These are phyloP conservation scores for Bucorvus abyssinicus DNA, from an alignment of 2,797 vertebrate species.

Conservation along the genomic window DNA sequence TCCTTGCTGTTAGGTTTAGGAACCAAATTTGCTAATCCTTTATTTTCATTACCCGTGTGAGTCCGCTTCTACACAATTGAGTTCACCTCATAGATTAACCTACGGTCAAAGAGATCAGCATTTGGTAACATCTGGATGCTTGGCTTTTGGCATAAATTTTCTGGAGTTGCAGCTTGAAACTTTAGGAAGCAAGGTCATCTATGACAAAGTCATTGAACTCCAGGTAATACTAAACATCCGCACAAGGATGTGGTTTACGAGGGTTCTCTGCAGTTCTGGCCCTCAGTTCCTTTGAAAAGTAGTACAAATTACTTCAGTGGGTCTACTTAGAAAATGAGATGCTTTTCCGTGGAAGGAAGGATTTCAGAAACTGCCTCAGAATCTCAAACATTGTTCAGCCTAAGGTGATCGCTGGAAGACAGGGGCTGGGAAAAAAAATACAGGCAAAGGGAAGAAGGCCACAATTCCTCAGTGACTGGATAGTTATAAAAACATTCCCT, in stretches of 20 bases:
- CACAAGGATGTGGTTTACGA: background rate
- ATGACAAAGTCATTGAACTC: background rate
- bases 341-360: background rate
- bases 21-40: background rate
- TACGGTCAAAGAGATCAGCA: background rate
- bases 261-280: background rate
- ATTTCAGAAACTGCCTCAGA: background rate
- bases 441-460: background rate
- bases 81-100: background rate
- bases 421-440: background rate
- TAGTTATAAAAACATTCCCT: background rate
- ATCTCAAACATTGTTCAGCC: background rate
- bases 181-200: background rate
- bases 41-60: background rate
- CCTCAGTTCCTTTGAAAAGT: background rate
- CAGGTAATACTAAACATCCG: background rate
- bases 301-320: background rate
- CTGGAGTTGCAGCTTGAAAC: background rate
- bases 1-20: background rate
- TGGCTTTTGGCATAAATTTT: background rate
- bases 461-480: background rate
- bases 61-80: background rate
- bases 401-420: background rate
- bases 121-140: background rate
- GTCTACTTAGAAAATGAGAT: background rate